phyloP scores from a whole-genome alignment of 2,888 invertebrate genomes.

The Glaucopsyche alexis region DNA sequence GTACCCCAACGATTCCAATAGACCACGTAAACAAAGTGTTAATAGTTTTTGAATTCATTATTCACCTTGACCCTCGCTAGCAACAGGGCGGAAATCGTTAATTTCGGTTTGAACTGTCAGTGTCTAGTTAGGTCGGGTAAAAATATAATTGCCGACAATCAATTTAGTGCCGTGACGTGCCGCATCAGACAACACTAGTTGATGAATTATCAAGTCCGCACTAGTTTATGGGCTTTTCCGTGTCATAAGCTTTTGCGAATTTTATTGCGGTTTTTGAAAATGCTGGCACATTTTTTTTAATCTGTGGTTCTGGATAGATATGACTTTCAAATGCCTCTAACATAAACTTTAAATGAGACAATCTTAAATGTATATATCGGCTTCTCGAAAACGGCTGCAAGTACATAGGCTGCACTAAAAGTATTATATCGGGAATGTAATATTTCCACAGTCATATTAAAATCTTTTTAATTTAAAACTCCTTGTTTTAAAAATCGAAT shows the following conservation, averaged over 20 bases:
- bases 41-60: not conserved
- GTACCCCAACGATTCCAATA: not conserved
- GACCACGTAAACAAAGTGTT: not conserved
- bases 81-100: constrained; percentile 16
- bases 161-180: not conserved
- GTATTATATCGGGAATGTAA: too few relatives aligned
- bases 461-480: too few relatives aligned
- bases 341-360: too few relatives aligned
- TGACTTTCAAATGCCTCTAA: too few relatives aligned
- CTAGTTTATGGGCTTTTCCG: not conserved
- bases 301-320: not conserved
- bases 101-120: constrained; percentile 15
- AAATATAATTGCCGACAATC: constrained; percentile 6
- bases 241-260: not conserved
- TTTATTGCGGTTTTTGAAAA: not conserved
- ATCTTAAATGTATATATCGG: too few relatives aligned
- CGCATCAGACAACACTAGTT: too few relatives aligned
- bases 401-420: too few relatives aligned
- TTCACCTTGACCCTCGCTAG: constrained; percentile 1
- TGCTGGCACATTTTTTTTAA: too few relatives aligned
- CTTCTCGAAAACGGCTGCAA: too few relatives aligned
- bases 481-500: too few relatives aligned
- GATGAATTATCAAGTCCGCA: too few relatives aligned
- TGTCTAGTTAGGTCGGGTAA: constrained; percentile 15
- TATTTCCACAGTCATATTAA: too few relatives aligned